Evolutionary conservation across 1,140 invertebrate species (phyloP).

Genomic region (Oedothorax gibbosus): DNA sequence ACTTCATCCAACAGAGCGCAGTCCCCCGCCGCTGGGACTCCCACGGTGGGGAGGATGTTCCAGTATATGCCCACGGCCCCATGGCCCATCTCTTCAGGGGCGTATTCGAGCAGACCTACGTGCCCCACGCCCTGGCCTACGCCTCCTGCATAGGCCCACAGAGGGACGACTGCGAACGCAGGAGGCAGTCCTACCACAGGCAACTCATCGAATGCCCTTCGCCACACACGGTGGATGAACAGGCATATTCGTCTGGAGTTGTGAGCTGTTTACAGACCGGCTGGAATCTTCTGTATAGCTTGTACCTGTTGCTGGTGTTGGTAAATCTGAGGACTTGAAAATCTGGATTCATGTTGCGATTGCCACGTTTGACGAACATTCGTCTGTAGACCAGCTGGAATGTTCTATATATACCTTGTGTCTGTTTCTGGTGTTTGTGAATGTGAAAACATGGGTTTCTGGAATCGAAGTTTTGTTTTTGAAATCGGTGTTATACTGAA

Average conservation of each 20-base stretch:
- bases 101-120: conserved; percentile 91
- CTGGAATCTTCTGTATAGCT: too few species aligned
- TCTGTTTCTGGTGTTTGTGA: too few species aligned
- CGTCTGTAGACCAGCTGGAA: too few species aligned
- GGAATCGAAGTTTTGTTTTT: too few species aligned
- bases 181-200: conserved; percentile 40
- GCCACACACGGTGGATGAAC: conserved; percentile 18
- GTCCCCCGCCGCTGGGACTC: conserved; percentile 63
- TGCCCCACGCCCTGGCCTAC: conserved; percentile 69
- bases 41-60: conserved; percentile 86
- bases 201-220: conserved; percentile 55
- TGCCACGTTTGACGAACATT: too few species aligned
- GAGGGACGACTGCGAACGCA: conserved; percentile 43
- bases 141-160: conserved; percentile 51
- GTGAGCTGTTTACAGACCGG: too few species aligned
- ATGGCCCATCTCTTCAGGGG: conserved; percentile 88
- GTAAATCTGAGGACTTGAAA: too few species aligned
- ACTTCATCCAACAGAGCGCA: conserved; percentile 56
- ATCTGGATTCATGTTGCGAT: too few species aligned
- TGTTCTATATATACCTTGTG: too few species aligned
- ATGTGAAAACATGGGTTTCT: too few species aligned
- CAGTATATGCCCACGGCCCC: conserved; percentile 76
- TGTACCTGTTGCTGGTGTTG: too few species aligned
- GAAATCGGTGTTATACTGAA: too few species aligned
- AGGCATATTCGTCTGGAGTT: neutral